Evolutionary conservation across 2,797 vertebrate genomes (phyloP), one percentile per base, ranked within the genome.

Genomic region (Bryconaethiops microstoma): DNA sequence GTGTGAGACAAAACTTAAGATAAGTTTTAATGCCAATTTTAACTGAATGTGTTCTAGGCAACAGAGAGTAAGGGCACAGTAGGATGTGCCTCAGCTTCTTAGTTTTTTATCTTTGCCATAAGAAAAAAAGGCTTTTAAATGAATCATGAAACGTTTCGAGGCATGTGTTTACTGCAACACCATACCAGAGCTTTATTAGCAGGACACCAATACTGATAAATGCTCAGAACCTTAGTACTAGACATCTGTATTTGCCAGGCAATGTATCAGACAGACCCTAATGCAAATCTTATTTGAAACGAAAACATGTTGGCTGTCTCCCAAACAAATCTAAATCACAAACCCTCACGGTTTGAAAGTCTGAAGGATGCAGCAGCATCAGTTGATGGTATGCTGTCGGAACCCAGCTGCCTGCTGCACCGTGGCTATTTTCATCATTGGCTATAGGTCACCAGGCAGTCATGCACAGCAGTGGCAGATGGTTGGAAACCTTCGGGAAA

Each of bases 391-490:
- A 48, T 23, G 52, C 52, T 67, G 71, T 74, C 29, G 57, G 48
- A 52, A 54, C 60, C 60, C 39, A 74, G 77, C 50, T 85, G 74
- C 76, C 68, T 70, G 68, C 77, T 76, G 78, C 57, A 74, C 68
- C 55, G 25, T 74, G 59, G 48, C 72, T 85, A 80, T 85, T 85
- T 73, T 82, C 76, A 82, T 82, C 81, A 79, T 74, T 74, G 73
- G 69, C 78, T 90, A 78, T 73, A 85, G 73, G 87, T 79, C 85
- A 91, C 85, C 85, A 85, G 74, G 79, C 70, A 79, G 59, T 82
- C 85, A 76, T 72, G 76, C 54, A 23, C 75, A 79, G 85, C 86
- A 86, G 81, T 86, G 77, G 79, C 89, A 90, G 88, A 88, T 88
- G 89, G 88, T 65, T 25, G 84, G 79, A 86, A 82, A 87, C 87